Conservation (phyloP, 1,140 invertebrate species). For the Agrilus planipennis region DNA sequence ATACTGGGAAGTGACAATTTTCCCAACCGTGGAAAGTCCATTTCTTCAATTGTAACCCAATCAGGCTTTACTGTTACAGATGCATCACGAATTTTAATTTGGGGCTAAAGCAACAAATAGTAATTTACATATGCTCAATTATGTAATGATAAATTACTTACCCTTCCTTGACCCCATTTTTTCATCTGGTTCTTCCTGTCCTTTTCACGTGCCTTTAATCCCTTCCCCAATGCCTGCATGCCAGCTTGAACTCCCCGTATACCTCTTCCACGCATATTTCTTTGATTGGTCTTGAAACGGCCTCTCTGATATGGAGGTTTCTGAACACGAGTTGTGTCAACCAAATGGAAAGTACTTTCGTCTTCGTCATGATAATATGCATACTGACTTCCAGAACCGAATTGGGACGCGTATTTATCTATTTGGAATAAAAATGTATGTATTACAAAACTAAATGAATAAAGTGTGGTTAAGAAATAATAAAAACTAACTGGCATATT, state of each 20-base stretch:
- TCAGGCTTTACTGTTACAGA: conserved; percentile 94
- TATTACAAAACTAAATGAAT: not conserved
- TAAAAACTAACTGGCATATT: conserved; percentile 74
- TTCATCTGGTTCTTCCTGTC: conserved; percentile 58
- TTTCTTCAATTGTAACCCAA: conserved; percentile 97
- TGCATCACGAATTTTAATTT: conserved; percentile 93
- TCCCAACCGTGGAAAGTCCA: conserved; percentile 92
- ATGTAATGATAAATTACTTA: conserved; percentile 30
- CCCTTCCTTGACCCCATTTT: conserved; percentile 78
- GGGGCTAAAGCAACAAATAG: conserved; percentile 39
- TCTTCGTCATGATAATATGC: conserved; percentile 97
- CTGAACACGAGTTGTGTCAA: conserved; percentile 85
- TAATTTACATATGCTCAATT: not conserved
- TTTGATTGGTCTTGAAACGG: conserved; percentile 68
- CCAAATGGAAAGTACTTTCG: conserved; percentile 95
- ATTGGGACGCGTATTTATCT: conserved; percentile 94
- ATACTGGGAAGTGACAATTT: conserved; percentile 85
- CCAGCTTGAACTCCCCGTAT: conserved; percentile 45
- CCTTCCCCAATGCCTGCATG: conserved; percentile 53
- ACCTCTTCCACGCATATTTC: conserved; percentile 64
- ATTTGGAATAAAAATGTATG: conserved; percentile 23
- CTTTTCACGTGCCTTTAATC: conserved; percentile 41
- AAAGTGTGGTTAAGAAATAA: not conserved
- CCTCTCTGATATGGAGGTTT: conserved; percentile 85
- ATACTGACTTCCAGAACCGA: conserved; percentile 89